Conservation (phyloP, 1,140 invertebrate species). For the Diuraphis noxia region DNA sequence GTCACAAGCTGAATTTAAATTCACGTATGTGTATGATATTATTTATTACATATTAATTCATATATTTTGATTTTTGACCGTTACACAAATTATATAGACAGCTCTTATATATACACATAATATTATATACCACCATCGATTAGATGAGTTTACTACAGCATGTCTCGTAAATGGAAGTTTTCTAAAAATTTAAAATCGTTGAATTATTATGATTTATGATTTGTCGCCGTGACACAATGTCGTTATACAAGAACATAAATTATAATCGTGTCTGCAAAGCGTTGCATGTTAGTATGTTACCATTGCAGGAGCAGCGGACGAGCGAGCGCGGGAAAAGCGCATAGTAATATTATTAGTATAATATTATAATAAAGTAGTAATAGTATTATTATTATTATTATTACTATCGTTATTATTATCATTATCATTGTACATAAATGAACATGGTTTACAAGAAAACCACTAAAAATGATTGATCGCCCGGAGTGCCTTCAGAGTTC, state of each 20-base stretch:
- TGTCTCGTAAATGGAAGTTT: neutral
- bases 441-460: neutral
- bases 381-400: neutral
- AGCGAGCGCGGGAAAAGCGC: neutral
- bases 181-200: neutral
- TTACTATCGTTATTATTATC: neutral
- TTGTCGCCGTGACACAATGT: neutral
- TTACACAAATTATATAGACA: no score
- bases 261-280: neutral
- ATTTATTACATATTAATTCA: no score
- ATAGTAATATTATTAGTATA: neutral
- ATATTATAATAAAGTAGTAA: neutral
- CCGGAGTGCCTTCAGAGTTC: neutral
- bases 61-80: no score
- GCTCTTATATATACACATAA: neutral
- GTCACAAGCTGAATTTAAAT: no score
- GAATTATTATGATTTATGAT: neutral
- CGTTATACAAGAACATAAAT: neutral
- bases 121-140: neutral
- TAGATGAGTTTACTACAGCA: neutral
- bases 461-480: slow-evolving; percentile 16
- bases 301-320: neutral
- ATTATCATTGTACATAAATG: neutral
- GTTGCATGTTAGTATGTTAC: neutral
- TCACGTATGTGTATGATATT: no score